Evolutionary conservation across 2,888 invertebrate genomes (phyloP).

Genomic region (Cylloceria caligata): DNA sequence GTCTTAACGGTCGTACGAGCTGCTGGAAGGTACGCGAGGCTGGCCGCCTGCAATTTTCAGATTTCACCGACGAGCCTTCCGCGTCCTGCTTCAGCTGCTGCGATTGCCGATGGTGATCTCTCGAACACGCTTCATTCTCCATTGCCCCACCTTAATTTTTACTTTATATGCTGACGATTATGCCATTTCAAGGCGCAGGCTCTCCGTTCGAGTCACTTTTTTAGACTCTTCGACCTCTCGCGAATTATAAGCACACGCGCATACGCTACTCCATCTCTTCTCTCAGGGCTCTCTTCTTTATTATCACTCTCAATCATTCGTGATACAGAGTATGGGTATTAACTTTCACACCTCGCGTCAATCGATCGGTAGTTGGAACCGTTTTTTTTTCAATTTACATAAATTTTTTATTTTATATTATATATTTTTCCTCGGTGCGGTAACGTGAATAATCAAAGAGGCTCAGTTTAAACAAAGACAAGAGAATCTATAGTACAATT

Average conservation of each 20-base stretch:
- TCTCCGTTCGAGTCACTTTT: not conserved
- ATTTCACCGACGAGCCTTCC: conserved; percentile 38
- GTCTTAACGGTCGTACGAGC: conserved; percentile 27
- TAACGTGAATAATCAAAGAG: not conserved
- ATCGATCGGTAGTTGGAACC: conserved; percentile 20
- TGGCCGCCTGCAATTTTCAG: conserved; percentile 46
- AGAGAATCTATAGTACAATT: not conserved
- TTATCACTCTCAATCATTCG: conserved; percentile 42
- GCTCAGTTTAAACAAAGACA: too few relatives aligned
- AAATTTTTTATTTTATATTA: conserved; percentile 5
- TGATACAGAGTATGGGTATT: conserved; percentile 23
- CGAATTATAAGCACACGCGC: conserved; percentile 37
- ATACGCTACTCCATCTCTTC: not conserved
- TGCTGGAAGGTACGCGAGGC: conserved; percentile 6
- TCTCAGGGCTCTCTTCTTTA: not conserved
- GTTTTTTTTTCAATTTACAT: not conserved
- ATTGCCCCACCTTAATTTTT: conserved; percentile 57
- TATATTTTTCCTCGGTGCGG: not conserved
- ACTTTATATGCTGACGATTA: conserved; percentile 69
- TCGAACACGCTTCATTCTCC: not conserved
- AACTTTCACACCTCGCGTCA: conserved; percentile 42
- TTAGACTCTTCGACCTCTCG: not conserved
- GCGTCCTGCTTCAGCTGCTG: not conserved
- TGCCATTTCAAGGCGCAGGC: conserved; percentile 48
- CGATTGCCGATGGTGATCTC: not conserved